phyloP scores from a whole-genome alignment of 2,888 invertebrate genomes.

The Halocaridina rubra region DNA sequence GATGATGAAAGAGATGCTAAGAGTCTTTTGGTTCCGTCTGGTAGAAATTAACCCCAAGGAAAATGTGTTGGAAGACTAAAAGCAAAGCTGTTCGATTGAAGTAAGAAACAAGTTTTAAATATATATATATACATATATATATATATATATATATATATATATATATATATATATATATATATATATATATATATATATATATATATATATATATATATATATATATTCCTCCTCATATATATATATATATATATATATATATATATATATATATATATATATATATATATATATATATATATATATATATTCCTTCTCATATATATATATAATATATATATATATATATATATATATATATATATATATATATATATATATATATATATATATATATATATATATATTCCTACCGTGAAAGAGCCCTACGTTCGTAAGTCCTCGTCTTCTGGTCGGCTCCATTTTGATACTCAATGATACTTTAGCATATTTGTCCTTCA shows the following conservation, averaged over 20 bases:
- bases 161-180: background rate
- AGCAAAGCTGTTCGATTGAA: no score
- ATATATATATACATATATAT: slow-evolving; percentile 5
- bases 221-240: no score
- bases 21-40: no score
- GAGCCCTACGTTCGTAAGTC: no score
- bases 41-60: no score
- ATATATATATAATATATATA: background rate
- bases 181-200: background rate
- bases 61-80: no score
- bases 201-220: background rate
- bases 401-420: no score
- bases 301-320: background rate
- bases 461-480: no score
- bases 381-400: slow-evolving; percentile 14
- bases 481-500: no score
- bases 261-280: background rate
- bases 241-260: background rate
- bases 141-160: slow-evolving; percentile 11
- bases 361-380: slow-evolving; percentile 14
- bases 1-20: no score
- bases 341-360: background rate
- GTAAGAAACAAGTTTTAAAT: background rate
- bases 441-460: no score
- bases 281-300: background rate